Percentiles rank a stretch among this genome's conserved stretches.
Conservation (phyloP, 2,888 invertebrate species). For the Clivina fossor region DNA sequence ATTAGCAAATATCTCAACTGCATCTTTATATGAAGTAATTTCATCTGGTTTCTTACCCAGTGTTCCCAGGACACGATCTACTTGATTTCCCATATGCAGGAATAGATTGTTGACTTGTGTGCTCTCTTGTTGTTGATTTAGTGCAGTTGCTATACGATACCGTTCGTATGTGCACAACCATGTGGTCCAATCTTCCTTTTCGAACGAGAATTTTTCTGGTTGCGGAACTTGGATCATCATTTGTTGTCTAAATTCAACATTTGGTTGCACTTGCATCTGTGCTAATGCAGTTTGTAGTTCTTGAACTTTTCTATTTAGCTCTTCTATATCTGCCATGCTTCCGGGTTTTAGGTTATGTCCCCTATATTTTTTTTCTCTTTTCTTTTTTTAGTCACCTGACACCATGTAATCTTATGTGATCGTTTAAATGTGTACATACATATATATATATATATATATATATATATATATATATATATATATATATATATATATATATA, state of each 20-base stretch:
- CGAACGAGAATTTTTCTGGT: constrained; percentile 32
- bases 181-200: constrained; percentile 34
- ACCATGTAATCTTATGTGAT: no score
- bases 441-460: no score
- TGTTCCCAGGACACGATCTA: not conserved
- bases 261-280: no score
- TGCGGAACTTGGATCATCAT: constrained; percentile 24
- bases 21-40: not conserved
- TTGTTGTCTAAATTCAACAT: constrained; percentile 6
- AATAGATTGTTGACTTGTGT: constrained; percentile 33
- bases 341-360: no score
- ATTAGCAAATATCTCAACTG: not conserved
- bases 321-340: no score
- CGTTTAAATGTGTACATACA: no score
- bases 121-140: constrained; percentile 26
- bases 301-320: no score
- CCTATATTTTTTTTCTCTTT: no score
- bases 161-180: constrained; percentile 36
- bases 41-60: constrained; percentile 5
- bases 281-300: no score
- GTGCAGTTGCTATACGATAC: constrained; percentile 32
- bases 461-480: no score
- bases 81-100: constrained; percentile 33
- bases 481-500: no score
- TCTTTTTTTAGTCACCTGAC: no score